Base-by-base conservation (phyloP, 2,797 vertebrate genomes). In the Cetoscarus ocellatus region DNA sequence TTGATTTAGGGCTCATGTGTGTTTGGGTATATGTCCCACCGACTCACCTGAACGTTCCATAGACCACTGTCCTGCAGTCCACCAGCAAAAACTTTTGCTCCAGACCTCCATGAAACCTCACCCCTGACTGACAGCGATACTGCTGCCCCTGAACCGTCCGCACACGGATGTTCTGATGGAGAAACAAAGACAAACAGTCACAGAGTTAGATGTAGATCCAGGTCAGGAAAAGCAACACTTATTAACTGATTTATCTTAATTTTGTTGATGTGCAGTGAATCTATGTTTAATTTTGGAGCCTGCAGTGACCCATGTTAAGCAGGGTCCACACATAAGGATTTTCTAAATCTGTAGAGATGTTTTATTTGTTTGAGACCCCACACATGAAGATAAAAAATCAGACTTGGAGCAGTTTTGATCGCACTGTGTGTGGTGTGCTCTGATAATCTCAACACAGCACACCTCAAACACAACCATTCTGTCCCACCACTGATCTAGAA, bases 41-140 rank as follows among this genome's bases (percentile, higher is more conserved):
- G 38, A 66, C 81, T 95, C 93, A 98, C 97, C 97, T 97, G 92
- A 98, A 98, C 6, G 97, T 96, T 49, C 97, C 97, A 42, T 96
- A 96, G 58, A 98, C 63, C 69, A 96, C 96, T 47, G 96, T 97
- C 35, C 93, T 92, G 75, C 96, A 96, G 82, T 98, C 97, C 72
- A 97, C 89, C 84, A 98, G 88, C 34, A 98, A 86, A 84, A 98
- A 98, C 79, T 93, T 97, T 86, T 98, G 96, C 75, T 96, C 95
- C 95, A 98, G 83, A 87, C 93, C 94, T 27, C 97, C 97, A 49
- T 93, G 82, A 79, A 98, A 98, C 92, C 95, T 98, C 60, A 94
- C 90, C 65, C 96, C 96, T 1, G 96, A 96, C 87, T 92, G 97
- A 77, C 96, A 97, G 86, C 94, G 95, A 77, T 98, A 98, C 86